phyloP scores from a whole-genome alignment of 2,797 vertebrate species.

The Cirrhinus molitorella region DNA sequence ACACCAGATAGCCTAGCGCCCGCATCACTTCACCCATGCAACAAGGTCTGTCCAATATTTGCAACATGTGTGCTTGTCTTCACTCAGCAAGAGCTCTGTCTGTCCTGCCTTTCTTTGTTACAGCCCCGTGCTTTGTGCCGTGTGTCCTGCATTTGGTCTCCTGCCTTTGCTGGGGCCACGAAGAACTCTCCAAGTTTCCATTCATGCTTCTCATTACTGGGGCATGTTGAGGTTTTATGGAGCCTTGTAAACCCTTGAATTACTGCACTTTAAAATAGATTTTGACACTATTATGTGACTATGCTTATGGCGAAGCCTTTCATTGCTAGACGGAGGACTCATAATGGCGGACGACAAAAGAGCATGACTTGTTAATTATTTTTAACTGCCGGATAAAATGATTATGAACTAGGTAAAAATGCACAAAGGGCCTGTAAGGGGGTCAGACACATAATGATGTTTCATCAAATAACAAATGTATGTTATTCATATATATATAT shows the following conservation, averaged over 20 bases:
- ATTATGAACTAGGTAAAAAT: conserved; percentile 81
- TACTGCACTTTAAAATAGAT: conserved; percentile 84
- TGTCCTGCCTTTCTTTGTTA: conserved; percentile 34
- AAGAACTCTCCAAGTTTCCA: conserved; percentile 79
- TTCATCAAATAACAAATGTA: conserved; percentile 12
- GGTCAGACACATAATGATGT: conserved; percentile 45
- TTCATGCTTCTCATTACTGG: conserved; percentile 82
- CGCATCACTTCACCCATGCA: conserved; percentile 31
- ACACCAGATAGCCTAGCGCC: neutral
- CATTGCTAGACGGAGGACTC: conserved; percentile 74
- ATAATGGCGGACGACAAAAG: conserved; percentile 80
- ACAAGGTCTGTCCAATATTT: conserved; percentile 36
- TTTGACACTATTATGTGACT: conserved; percentile 82
- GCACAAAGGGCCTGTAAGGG: conserved; percentile 72
- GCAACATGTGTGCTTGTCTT: conserved; percentile 39
- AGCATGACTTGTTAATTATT: conserved; percentile 85
- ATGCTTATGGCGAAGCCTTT: conserved; percentile 77
- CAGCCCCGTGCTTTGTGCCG: conserved; percentile 35
- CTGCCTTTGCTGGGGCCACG: conserved; percentile 61
- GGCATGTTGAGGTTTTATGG: conserved; percentile 84
- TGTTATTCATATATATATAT: neutral
- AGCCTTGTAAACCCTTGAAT: conserved; percentile 83
- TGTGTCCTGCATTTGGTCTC: conserved; percentile 56
- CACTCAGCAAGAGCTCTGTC: conserved; percentile 1
- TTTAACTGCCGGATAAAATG: conserved; percentile 83